phyloP scores from a whole-genome alignment of 2,888 invertebrate species.

The Aphodius granarius region DNA sequence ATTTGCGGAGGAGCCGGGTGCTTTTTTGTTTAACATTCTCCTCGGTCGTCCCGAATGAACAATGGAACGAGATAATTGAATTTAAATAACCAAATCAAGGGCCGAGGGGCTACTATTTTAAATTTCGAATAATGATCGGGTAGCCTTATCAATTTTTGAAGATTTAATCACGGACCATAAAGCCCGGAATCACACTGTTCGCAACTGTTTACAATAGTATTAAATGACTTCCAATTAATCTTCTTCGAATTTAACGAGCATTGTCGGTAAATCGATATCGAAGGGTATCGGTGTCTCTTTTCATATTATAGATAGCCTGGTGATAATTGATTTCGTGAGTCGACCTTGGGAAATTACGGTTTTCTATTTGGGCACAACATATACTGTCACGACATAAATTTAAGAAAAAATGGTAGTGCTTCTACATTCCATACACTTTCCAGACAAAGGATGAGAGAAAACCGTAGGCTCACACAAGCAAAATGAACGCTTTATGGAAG shows the following conservation, averaged over 20 bases:
- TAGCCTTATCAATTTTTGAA: background rate
- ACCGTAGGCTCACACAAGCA: background rate
- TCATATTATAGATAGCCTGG: background rate
- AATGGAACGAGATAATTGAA: background rate
- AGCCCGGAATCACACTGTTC: background rate
- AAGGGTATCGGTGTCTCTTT: background rate
- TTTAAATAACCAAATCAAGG: background rate
- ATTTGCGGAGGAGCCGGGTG: background rate
- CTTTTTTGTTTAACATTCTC: background rate
- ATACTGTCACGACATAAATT: too few species aligned
- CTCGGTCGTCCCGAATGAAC: background rate
- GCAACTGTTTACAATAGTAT: background rate
- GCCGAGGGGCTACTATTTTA: background rate
- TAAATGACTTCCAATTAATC: background rate
- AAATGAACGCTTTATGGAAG: background rate
- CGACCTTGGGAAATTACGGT: background rate
- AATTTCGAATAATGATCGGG: background rate
- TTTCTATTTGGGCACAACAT: background rate
- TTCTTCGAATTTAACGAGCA: too few species aligned
- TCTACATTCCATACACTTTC: background rate
- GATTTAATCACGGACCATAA: background rate
- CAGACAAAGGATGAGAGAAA: background rate
- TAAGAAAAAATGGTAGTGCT: background rate
- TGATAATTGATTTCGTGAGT: background rate
- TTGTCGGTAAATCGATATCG: background rate